These are phyloP conservation scores for Platyscapa corneri DNA, from an alignment of 1,140 invertebrate species.

Conservation along the genomic window DNA sequence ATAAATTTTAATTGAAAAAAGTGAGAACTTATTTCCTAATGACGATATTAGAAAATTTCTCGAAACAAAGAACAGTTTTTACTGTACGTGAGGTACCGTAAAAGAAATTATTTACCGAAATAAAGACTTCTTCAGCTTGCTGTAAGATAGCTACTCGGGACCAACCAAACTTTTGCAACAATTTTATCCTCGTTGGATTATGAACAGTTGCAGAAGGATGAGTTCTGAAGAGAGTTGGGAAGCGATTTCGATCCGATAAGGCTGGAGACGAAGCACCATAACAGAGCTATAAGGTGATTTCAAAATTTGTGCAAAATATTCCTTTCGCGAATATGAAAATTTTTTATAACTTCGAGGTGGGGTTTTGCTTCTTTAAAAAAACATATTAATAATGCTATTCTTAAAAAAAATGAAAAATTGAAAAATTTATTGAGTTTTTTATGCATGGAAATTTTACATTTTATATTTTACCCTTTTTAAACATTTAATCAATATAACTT, in stretches of 20 bases:
- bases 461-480: neutral
- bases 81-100: too few relatives aligned
- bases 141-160: slow-evolving; percentile 97
- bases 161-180: slow-evolving; percentile 98
- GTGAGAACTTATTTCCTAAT: too few relatives aligned
- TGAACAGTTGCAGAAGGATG: slow-evolving; percentile 99
- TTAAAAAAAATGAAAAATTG: too few relatives aligned
- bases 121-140: slow-evolving; percentile 99
- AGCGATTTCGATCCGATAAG: slow-evolving; percentile 96
- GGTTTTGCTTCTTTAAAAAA: too few relatives aligned
- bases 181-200: slow-evolving; percentile 97
- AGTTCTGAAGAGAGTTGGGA: slow-evolving; percentile 98
- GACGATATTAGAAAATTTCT: too few relatives aligned
- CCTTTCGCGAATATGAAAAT: too few relatives aligned
- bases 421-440: too few relatives aligned
- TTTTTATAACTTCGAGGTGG: too few relatives aligned
- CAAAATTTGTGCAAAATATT: neutral
- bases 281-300: slow-evolving; percentile 82
- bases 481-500: neutral
- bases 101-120: slow-evolving; percentile 83
- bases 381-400: too few relatives aligned
- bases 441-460: too few relatives aligned
- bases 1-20: too few relatives aligned
- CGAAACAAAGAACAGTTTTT: too few relatives aligned
- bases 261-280: slow-evolving; percentile 99